Evolutionary conservation across 2,888 invertebrate species (phyloP).

Genomic region (Metallyticus violacea): DNA sequence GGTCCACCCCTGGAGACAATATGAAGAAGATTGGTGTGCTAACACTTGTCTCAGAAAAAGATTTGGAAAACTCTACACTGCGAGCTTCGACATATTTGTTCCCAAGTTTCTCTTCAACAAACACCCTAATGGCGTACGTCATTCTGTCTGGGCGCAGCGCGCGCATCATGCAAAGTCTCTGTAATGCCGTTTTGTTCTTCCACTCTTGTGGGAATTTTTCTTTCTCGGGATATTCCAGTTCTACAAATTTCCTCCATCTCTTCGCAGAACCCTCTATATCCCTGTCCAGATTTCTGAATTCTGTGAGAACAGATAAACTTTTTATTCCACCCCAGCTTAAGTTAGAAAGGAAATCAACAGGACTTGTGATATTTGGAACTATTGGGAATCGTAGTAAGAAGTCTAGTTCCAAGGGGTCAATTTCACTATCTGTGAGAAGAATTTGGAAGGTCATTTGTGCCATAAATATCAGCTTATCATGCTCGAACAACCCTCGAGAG

Average conservation of each 20-base stretch:
- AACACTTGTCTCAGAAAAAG: conserved; percentile 80
- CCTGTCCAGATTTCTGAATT: conserved; percentile 74
- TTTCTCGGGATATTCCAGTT: conserved; percentile 88
- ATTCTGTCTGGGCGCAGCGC: conserved; percentile 89
- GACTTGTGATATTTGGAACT: conserved; percentile 68
- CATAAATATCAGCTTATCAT: conserved; percentile 86
- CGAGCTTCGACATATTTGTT: conserved; percentile 76
- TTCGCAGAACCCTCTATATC: conserved; percentile 32
- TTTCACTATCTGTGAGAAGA: conserved; percentile 60
- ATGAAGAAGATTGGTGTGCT: conserved; percentile 91
- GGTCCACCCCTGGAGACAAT: conserved; percentile 91
- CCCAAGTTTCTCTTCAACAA: conserved; percentile 87
- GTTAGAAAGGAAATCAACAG: conserved; percentile 80
- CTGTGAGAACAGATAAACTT: conserved; percentile 69
- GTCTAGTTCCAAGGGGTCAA: conserved; percentile 75
- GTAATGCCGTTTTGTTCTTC: conserved; percentile 84
- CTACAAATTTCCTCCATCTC: conserved; percentile 89
- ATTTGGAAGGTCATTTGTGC: conserved; percentile 83
- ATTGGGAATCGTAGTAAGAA: conserved; percentile 84
- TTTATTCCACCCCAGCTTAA: conserved; percentile 80
- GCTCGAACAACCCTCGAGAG: conserved; percentile 85
- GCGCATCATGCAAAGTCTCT: conserved; percentile 88
- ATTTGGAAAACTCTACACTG: conserved; percentile 77
- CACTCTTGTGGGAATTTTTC: conserved; percentile 95
- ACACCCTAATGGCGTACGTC: conserved; percentile 85